Evolutionary conservation across 2,888 invertebrate genomes (phyloP), one percentile per base, ranked within the genome.

Genomic region (Drosophila helvetica): DNA sequence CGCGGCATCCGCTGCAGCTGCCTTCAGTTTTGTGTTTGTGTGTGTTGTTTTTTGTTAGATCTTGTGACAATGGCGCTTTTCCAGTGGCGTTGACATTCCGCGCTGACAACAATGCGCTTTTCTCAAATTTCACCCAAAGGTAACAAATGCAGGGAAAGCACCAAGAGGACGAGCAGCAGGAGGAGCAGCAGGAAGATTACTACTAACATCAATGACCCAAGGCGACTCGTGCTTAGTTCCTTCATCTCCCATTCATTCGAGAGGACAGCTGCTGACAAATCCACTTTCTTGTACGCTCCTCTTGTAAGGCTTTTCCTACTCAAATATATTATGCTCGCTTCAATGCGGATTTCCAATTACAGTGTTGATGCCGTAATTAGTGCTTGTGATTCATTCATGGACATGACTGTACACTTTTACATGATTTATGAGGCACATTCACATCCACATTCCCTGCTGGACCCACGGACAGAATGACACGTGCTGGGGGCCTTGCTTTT

Each of bases 61-160:
- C 68, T 62, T 58, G 52, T 65, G 67, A 62, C 46, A 62, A 62
- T 79, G 65, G 51, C 47, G 30, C 27, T 57, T n/a, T 59, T 53
- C 47, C 61, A 52, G 52, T 43, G 60, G 61, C 74, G 68, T 56
- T 64, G 73, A 75, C 76, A 77, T 69, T 73, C 62, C 56, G 53
- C 73, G 63, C 67, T 68, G 72, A 75, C 67, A 57, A 68, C 73
- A 75, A 81, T 70, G 60, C 74, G 66, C 61, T 74, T 74, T 53
- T 42, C 22, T 61, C 38, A 42, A 70, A 69, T 50, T 63, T 48
- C 43, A 55, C 46, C 27, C 50, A 52, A 63, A 63, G 63, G 56
- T 56, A 47, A 52, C 52, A 57, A 48, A 63, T 55, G 51, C 73
- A 56, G 47, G 43, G 72, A 72, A 53, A 25, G 56, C 52, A 56